Conservation (phyloP, 1,140 invertebrate species). For the Eupristina koningsbergeri region DNA sequence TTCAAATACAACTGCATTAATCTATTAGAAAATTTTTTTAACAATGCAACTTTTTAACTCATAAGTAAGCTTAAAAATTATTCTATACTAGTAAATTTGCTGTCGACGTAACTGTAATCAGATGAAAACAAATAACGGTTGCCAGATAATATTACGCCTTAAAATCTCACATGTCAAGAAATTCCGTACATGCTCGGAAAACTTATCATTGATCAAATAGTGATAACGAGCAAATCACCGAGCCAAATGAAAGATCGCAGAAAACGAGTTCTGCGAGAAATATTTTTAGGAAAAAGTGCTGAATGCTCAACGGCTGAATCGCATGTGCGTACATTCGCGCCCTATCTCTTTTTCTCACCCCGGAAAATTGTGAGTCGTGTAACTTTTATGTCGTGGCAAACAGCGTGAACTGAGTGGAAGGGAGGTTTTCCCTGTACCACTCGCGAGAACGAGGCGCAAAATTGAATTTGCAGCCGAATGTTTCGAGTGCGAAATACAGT, state of each 20-base stretch:
- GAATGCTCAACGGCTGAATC: neutral
- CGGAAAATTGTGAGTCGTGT: constrained; percentile 4
- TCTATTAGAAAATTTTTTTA: too few species aligned
- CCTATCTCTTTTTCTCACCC: neutral
- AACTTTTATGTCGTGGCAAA: constrained; percentile 27
- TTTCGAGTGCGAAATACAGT: constrained; percentile 28
- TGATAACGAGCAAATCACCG: constrained; percentile 12
- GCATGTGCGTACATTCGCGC: neutral
- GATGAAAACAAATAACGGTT: too few species aligned
- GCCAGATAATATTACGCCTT: too few species aligned
- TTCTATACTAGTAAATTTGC: too few species aligned
- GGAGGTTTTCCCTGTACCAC: neutral
- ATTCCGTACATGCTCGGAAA: neutral
- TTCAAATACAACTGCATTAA: too few species aligned
- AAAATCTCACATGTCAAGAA: neutral
- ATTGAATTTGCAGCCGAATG: constrained; percentile 43
- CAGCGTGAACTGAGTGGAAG: neutral
- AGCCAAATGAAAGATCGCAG: neutral
- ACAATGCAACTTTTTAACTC: too few species aligned
- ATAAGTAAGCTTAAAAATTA: too few species aligned
- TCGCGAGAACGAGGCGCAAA: constrained; percentile 5
- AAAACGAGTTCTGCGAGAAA: neutral
- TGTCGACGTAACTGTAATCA: too few species aligned
- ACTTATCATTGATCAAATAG: constrained; percentile 42
- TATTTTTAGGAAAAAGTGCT: constrained; percentile 19